Conservation (phyloP, 1,140 invertebrate genomes). For the Popillia japonica region DNA sequence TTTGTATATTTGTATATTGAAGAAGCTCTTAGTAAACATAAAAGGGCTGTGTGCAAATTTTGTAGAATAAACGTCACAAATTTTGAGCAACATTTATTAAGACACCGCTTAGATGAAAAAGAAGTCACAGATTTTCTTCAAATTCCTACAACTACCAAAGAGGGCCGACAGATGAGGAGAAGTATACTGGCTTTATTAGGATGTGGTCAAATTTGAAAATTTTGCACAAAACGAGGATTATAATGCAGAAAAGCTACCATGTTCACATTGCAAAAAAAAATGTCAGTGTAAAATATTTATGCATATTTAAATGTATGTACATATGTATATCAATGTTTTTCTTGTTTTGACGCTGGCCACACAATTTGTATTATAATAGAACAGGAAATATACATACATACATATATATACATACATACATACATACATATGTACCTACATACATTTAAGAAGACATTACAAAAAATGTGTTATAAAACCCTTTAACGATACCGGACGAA, state of each 20-base stretch:
- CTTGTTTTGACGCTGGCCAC: no score
- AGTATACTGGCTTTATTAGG: background rate
- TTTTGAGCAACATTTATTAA: constrained; percentile 10
- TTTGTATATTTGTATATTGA: no score
- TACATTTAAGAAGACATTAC: background rate
- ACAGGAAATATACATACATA: no score
- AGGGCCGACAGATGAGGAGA: background rate
- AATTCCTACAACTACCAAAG: background rate
- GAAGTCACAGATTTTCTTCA: background rate
- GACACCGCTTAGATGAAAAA: background rate
- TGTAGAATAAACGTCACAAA: constrained; percentile 10
- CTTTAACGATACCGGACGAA: background rate
- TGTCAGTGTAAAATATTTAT: background rate
- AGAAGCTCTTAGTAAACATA: background rate
- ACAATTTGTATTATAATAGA: no score
- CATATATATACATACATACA: no score
- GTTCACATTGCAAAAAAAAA: background rate
- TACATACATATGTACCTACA: no score
- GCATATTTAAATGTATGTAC: no score
- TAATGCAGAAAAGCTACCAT: background rate
- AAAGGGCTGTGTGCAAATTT: background rate
- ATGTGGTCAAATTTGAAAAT: background rate
- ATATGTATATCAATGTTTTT: no score
- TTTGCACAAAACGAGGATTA: background rate
- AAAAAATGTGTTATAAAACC: background rate